phyloP scores from a whole-genome alignment of 2,888 invertebrate genomes.

The Xestia ashworthii region DNA sequence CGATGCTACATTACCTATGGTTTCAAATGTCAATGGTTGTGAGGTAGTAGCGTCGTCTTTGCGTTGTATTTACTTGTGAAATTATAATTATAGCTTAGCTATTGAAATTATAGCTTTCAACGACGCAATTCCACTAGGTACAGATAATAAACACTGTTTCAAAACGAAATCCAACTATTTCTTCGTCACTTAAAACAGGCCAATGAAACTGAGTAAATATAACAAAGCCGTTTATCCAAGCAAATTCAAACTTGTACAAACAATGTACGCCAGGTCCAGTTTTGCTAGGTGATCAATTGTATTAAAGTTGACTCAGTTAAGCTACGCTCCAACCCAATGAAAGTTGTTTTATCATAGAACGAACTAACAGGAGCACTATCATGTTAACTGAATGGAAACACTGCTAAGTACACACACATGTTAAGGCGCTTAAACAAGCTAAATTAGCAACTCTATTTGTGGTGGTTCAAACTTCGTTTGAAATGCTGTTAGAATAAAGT shows the following conservation, averaged over 20 bases:
- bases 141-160: background rate
- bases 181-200: slow-evolving; percentile 4
- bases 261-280: slow-evolving; percentile 41
- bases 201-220: slow-evolving; percentile 7
- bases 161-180: background rate
- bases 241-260: slow-evolving; percentile 47
- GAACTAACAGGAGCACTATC: slow-evolving; percentile 17
- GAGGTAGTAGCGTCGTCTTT: too few species aligned
- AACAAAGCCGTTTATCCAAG: slow-evolving; percentile 32
- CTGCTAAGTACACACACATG: background rate
- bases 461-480: too few species aligned
- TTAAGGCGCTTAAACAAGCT: too few species aligned
- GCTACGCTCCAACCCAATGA: slow-evolving; percentile 24
- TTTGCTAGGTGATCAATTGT: slow-evolving; percentile 55
- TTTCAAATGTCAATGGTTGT: too few species aligned
- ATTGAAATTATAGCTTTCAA: too few species aligned
- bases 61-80: too few species aligned
- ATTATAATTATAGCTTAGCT: too few species aligned
- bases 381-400: slow-evolving; percentile 13
- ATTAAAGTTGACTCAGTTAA: slow-evolving; percentile 42
- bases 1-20: too few species aligned
- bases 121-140: too few species aligned
- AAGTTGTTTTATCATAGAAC: slow-evolving; percentile 18
- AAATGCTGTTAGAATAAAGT: too few species aligned
- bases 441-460: too few species aligned